These are phyloP conservation scores for Scaptomyza cyrtandrae DNA, from an alignment of 2,888 invertebrate species.

Conservation along the genomic window DNA sequence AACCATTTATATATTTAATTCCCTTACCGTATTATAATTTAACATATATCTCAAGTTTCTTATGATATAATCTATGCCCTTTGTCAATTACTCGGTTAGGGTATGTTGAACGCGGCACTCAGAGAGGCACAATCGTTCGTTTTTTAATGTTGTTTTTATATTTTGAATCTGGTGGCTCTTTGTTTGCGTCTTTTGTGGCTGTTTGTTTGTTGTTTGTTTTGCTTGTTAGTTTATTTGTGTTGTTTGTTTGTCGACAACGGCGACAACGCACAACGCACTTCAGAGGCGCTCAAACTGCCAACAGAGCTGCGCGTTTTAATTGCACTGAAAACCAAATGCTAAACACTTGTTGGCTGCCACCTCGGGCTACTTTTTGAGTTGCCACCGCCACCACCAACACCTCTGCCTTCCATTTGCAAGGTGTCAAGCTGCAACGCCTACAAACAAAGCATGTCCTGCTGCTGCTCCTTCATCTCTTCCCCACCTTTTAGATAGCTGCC, in stretches of 20 bases:
- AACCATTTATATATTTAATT: too few species aligned
- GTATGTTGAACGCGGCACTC: constrained; percentile 52
- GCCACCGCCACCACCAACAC: not conserved
- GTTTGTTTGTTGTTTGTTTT: constrained; percentile 57
- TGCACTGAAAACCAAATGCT: constrained; percentile 76
- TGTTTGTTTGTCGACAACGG: constrained; percentile 36
- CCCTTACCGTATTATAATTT: too few species aligned
- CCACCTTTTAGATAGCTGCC: constrained; percentile 42
- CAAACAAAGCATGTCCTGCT: not conserved
- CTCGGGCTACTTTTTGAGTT: constrained; percentile 55
- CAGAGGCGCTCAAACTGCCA: constrained; percentile 37
- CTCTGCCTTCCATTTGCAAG: constrained; percentile 10
- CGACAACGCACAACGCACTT: constrained; percentile 50
- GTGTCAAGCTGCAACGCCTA: constrained; percentile 57
- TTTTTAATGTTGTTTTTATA: constrained; percentile 30
- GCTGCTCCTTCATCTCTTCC: constrained; percentile 11
- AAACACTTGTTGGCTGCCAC: constrained; percentile 71
- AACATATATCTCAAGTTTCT: not conserved
- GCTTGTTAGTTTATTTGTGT: constrained; percentile 44
- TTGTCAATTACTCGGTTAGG: not conserved
- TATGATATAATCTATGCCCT: constrained; percentile 15
- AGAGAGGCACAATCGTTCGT: constrained; percentile 25
- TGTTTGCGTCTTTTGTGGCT: constrained; percentile 71
- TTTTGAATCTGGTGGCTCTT: constrained; percentile 46
- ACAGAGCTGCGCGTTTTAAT: constrained; percentile 64